Evolutionary conservation across 2,113 vertebrate genomes (phyloP).

Genomic region (Gulo gulo): DNA sequence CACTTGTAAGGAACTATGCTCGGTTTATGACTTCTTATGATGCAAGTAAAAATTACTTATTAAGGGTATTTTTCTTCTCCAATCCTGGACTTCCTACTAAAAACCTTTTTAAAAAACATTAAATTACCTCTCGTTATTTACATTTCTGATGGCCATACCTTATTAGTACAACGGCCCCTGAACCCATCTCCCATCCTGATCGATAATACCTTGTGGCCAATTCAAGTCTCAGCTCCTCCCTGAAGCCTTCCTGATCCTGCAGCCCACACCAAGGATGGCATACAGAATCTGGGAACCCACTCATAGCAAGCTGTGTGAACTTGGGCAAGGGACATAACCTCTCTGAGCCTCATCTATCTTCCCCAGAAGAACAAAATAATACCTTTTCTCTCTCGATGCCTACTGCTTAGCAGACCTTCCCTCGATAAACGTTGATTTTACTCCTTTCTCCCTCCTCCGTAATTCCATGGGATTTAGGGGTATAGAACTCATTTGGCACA

Average conservation of each 20-base stretch:
- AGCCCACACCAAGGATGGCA: neutral
- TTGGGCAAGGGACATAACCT: neutral
- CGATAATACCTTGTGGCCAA: accelerated
- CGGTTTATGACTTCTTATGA: neutral
- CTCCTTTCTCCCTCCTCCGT: neutral
- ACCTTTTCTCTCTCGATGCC: neutral
- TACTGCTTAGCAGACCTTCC: neutral
- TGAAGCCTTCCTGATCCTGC: neutral
- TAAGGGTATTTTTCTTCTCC: neutral
- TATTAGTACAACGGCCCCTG: neutral
- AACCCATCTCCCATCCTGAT: neutral
- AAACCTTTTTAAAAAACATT: neutral
- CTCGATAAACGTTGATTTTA: neutral
- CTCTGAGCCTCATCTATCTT: neutral
- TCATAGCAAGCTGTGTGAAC: neutral
- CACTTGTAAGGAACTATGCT: neutral
- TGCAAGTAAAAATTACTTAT: neutral
- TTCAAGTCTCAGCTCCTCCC: neutral
- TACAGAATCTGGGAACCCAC: neutral
- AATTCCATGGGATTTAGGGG: neutral
- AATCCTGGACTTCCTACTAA: neutral
- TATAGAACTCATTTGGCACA: neutral
- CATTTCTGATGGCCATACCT: neutral
- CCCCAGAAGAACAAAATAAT: neutral
- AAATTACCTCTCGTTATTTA: neutral